Evolutionary conservation across 1,140 invertebrate genomes (phyloP).

Genomic region (Nephila pilipes): DNA sequence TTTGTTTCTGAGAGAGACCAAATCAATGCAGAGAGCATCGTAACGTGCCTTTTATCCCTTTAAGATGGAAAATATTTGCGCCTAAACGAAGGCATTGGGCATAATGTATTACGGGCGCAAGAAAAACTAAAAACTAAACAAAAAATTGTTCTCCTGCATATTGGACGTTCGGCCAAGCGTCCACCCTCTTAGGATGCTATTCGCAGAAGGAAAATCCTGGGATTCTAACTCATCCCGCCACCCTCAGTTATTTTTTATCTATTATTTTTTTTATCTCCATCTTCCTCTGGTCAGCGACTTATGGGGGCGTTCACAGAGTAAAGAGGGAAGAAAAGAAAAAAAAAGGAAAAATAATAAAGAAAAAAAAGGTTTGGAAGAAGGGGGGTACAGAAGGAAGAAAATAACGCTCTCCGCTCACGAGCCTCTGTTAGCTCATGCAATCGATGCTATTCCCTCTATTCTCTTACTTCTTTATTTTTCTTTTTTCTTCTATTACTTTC

Average conservation of each 20-base stretch:
- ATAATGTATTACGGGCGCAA: slow-evolving; percentile 9
- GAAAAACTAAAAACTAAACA: slow-evolving; percentile 36
- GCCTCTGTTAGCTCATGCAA: slow-evolving; percentile 72
- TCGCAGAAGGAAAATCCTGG: slow-evolving; percentile 75
- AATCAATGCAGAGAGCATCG: neutral
- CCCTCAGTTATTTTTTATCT: slow-evolving; percentile 73
- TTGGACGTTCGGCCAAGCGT: slow-evolving; percentile 67
- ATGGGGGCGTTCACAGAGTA: slow-evolving; percentile 77
- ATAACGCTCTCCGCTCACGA: slow-evolving; percentile 75
- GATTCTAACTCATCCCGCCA: slow-evolving; percentile 76
- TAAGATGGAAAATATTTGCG: slow-evolving; percentile 41
- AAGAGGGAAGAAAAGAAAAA: slow-evolving; percentile 66
- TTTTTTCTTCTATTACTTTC: slow-evolving; percentile 68
- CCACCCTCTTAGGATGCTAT: slow-evolving; percentile 67
- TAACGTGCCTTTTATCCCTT: slow-evolving; percentile 14
- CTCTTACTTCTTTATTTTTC: slow-evolving; percentile 61
- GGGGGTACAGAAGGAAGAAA: slow-evolving; percentile 50
- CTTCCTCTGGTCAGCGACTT: slow-evolving; percentile 76
- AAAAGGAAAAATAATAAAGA: slow-evolving; percentile 56
- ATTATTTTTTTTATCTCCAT: slow-evolving; percentile 72
- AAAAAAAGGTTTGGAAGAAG: slow-evolving; percentile 62
- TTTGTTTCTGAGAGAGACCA: neutral
- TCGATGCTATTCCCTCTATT: slow-evolving; percentile 73
- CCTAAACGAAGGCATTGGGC: slow-evolving; percentile 10
- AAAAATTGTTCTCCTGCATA: slow-evolving; percentile 66